Base-by-base conservation (phyloP, 2,888 invertebrate species). In the Cremastinae sp. region DNA sequence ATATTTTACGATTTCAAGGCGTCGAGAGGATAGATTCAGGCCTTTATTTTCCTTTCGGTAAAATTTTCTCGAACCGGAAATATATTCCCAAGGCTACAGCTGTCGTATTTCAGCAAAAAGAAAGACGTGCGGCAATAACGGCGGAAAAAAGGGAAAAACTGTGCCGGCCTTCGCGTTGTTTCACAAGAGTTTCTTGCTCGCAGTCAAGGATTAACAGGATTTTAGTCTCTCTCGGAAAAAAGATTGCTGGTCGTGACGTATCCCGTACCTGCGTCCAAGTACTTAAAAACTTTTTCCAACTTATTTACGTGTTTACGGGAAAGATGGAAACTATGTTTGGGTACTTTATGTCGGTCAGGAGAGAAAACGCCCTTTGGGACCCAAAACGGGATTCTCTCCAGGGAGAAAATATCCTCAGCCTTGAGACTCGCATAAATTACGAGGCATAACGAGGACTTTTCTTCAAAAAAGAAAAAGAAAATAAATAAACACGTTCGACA, bases 181-280 rank as follows among this genome's bases (percentile, higher is more conserved):
- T 65, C 10, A 20, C 47, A 62, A 75, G 78, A 47, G 49, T 53
- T 66, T 66, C 75, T 51, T 65, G 73, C 62, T 71, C 64, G 41
- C n/a, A n/a, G 59, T 53, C 76, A 80, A 47, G 84, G 85, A 85
- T 85, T 83, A 83, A 80, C 77, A 68, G 81, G 81, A 78, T 71
- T 73, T 70, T 35, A 55, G 35, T 59, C 64, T 64, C 68, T 66
- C 58, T 71, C 64, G 22, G 41, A 47, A 16, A 55, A 69, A 59
- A 73, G 79, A 78, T 74, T 79, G 80, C 51, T 37, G 66, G 41
- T 51, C 66, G 45, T 78, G 68, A 74, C 81, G 61, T 58, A 73
- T 69, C 65, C 72, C 74, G 77, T 81, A 81, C 77, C 80, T 79
- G 79, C n/a, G 64, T 43, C 35, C 59, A 68, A 3, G 5, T 58